A percentile compares a stretch with the other conserved stretches of the same genome.
Evolutionary conservation across 2,888 invertebrate genomes (phyloP).

Genomic region (Trypoxylon attenuatum): DNA sequence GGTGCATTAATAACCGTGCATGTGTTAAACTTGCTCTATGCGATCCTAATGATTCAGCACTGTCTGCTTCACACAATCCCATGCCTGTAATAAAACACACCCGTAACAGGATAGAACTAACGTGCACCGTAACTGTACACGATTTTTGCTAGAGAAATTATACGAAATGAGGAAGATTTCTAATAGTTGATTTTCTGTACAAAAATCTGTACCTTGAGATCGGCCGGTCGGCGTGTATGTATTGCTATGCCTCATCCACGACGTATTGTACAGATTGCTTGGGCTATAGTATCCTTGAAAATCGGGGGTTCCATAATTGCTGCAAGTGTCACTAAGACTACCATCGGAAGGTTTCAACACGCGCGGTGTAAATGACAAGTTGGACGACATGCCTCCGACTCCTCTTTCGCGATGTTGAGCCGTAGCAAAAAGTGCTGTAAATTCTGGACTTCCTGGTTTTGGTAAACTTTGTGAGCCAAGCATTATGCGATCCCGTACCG

Average conservation of each 20-base stretch:
- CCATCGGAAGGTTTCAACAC: constrained; percentile 79
- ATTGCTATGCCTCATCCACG: constrained; percentile 88
- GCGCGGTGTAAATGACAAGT: constrained; percentile 67
- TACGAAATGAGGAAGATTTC: background rate
- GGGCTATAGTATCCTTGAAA: constrained; percentile 73
- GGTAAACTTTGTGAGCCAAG: constrained; percentile 92
- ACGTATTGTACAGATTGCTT: constrained; percentile 83
- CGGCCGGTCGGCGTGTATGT: constrained; percentile 74
- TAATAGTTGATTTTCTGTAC: background rate
- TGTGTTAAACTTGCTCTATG: constrained; percentile 87
- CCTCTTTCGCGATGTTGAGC: constrained; percentile 70
- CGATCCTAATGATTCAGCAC: constrained; percentile 86
- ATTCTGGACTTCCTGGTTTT: constrained; percentile 84
- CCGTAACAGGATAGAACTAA: too few relatives aligned
- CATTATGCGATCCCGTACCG: constrained; percentile 87
- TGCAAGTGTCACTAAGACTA: constrained; percentile 90
- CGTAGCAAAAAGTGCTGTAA: constrained; percentile 79
- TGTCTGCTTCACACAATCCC: constrained; percentile 90
- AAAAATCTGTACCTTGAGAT: constrained; percentile 61
- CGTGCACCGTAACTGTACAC: too few relatives aligned
- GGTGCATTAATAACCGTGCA: constrained; percentile 80
- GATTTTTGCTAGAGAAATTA: too few relatives aligned
- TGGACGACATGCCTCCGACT: constrained; percentile 61
- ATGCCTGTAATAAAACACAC: constrained; percentile 60
- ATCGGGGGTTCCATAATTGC: constrained; percentile 82